Evolutionary conservation across 1,140 invertebrate genomes (phyloP), one percentile per base, ranked within the genome.

Genomic region (Globodera rostochiensis): DNA sequence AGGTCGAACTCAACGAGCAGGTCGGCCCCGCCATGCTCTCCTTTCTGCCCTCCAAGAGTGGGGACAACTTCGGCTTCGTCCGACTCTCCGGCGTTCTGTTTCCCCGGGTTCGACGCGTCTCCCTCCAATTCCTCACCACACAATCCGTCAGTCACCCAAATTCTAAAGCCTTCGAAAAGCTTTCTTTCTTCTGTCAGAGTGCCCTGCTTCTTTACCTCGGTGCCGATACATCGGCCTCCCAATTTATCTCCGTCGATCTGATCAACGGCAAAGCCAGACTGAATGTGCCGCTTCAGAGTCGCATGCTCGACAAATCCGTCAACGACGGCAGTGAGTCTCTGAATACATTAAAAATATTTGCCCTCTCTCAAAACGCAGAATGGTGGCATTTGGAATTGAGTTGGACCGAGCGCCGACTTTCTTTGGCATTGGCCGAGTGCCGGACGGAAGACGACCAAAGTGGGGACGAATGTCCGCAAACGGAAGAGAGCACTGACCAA

Each of bases 61-160:
- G 11, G 1, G 57, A 64, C 57, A 11, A 64, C 19, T 47, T 47
- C 46, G 69, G 36, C 69, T 71, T 47, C 25, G 69, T 71, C 36
- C 25, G 69, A n/a, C n/a, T 71, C n/a, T 71, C 69, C 69, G 69
- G 69, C 69, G 36, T 71, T 13, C 69, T 71, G 11, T 71, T 71
- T 8, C 69, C 69, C 69, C 46, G 69, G 11, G 69, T 36, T 0
- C 57, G 57, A 19, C 13, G 11, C 13, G 5, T 64, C 57, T 64
- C 57, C 19, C 11, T 64, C 57, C 57, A 64, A 64, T 71, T 71
- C 36, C 8, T 47, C 25, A 71, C 69, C 36, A 19, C 69, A 6
- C 69, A 71, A 71, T 71, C 69, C 13, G 69, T 71, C 36, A 71
- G 25, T 71, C 36, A 53, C 11, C 11, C 50, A 53, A 9, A 9